These are phyloP conservation scores for Cardiocondyla obscurior DNA, from an alignment of 1,140 invertebrate species.

Conservation along the genomic window DNA sequence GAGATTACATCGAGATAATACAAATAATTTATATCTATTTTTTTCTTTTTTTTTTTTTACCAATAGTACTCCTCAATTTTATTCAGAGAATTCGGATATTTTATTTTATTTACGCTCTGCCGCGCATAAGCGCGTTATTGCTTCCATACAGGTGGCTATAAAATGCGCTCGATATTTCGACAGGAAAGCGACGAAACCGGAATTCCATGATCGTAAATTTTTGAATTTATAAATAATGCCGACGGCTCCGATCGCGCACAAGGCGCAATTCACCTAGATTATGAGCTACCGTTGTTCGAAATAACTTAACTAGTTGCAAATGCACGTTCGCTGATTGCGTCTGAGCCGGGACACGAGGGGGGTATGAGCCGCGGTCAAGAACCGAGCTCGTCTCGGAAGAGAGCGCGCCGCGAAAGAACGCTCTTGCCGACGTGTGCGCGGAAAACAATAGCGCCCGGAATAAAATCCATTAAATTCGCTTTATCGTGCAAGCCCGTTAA, in stretches of 20 bases:
- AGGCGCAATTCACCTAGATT: conserved; percentile 32
- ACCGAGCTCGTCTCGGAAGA: conserved; percentile 18
- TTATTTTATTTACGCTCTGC: conserved; percentile 42
- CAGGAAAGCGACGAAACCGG: conserved; percentile 35
- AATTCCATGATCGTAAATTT: conserved; percentile 42
- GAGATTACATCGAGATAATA: conserved; percentile 10
- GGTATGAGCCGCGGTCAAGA: conserved; percentile 7
- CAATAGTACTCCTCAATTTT: conserved; percentile 5
- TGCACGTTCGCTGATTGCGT: not conserved
- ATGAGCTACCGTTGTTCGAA: conserved; percentile 9
- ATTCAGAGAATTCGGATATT: conserved; percentile 13
- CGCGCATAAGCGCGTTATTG: conserved; percentile 34
- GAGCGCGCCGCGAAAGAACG: not conserved
- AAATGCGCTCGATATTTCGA: conserved; percentile 38
- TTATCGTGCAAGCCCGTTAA: not conserved
- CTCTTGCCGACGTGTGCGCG: not conserved
- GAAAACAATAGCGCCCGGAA: conserved; percentile 11
- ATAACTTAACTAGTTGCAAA: conserved; percentile 17
- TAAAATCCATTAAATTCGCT: conserved; percentile 6
- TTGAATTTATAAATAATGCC: conserved; percentile 47
- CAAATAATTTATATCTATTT: conserved; percentile 10
- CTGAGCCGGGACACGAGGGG: not conserved
- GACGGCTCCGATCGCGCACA: not conserved
- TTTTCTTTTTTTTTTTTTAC: not conserved
- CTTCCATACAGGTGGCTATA: conserved; percentile 1